Evolutionary conservation across 2,797 vertebrate genomes (phyloP).

Genomic region (Sparidentex hasta): DNA sequence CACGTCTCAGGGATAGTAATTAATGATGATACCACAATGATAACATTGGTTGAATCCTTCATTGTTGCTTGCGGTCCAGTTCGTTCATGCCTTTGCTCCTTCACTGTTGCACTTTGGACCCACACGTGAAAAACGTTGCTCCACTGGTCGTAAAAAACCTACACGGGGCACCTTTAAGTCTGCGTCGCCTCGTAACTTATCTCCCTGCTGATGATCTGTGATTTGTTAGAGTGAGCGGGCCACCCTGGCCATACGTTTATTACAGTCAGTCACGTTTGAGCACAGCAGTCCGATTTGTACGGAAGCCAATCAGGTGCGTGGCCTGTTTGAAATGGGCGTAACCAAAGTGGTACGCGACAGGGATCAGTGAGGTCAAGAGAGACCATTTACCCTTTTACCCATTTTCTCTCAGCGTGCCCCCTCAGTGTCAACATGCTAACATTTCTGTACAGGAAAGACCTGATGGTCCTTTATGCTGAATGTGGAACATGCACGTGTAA

Average conservation of each 20-base stretch:
- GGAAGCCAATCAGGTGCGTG: conserved; percentile 24
- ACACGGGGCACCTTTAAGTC: background rate
- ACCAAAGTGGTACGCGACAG: background rate
- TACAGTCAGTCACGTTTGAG: conserved; percentile 17
- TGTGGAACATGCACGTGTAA: background rate
- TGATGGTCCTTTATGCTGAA: background rate
- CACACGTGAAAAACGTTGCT: background rate
- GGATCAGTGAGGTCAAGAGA: background rate
- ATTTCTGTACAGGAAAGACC: background rate
- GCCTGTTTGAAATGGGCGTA: conserved; percentile 11
- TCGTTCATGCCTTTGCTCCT: too few relatives aligned
- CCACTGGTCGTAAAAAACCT: background rate
- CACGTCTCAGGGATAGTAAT: too few relatives aligned
- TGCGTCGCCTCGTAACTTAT: background rate
- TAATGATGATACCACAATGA: too few relatives aligned
- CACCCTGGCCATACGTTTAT: background rate
- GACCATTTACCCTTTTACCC: background rate
- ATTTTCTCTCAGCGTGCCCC: background rate
- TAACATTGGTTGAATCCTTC: too few relatives aligned
- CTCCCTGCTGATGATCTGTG: conserved; percentile 14
- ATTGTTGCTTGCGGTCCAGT: too few relatives aligned
- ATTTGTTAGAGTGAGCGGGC: conserved; percentile 7
- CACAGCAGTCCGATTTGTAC: conserved; percentile 37
- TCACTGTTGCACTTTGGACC: background rate
- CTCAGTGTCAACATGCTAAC: background rate